These are phyloP conservation scores for Bellardia bayeri DNA, from an alignment of 2,888 invertebrate species.

Conservation along the genomic window DNA sequence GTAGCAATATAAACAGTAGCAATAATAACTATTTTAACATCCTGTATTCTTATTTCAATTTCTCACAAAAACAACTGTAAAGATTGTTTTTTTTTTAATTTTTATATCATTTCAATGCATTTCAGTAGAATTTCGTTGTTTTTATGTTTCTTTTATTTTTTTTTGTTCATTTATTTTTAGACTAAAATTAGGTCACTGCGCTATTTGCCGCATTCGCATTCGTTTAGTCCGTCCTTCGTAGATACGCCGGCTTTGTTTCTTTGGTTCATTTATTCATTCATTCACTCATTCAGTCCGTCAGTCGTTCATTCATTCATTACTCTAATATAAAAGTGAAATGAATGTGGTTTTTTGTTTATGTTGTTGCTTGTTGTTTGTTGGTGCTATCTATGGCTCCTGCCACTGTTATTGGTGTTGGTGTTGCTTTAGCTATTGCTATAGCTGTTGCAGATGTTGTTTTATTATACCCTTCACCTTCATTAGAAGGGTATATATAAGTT, in stretches of 20 bases:
- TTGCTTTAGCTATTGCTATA: not conserved
- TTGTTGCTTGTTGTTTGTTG: constrained; percentile 16
- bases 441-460: not conserved
- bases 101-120: constrained; percentile 27
- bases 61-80: constrained; percentile 41
- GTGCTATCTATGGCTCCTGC: not conserved
- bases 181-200: constrained; percentile 68
- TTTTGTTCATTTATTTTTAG: not conserved
- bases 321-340: constrained; percentile 66
- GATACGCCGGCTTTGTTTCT: constrained; percentile 22
- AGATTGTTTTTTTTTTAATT: constrained; percentile 44
- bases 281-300: not conserved
- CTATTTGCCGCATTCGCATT: constrained; percentile 61
- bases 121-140: constrained; percentile 31
- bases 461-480: too few species aligned
- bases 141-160: not conserved
- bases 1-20: not conserved
- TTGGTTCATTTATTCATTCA: constrained; percentile 40
- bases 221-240: constrained; percentile 43
- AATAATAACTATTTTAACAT: not conserved
- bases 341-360: constrained; percentile 50
- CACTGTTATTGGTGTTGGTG: not conserved
- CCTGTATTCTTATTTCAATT: not conserved
- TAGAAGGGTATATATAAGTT: too few species aligned
- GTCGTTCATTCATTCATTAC: constrained; percentile 37